These are phyloP conservation scores for Megaleporinus macrocephalus DNA, from an alignment of 2,113 vertebrate species.

Conservation along the genomic window DNA sequence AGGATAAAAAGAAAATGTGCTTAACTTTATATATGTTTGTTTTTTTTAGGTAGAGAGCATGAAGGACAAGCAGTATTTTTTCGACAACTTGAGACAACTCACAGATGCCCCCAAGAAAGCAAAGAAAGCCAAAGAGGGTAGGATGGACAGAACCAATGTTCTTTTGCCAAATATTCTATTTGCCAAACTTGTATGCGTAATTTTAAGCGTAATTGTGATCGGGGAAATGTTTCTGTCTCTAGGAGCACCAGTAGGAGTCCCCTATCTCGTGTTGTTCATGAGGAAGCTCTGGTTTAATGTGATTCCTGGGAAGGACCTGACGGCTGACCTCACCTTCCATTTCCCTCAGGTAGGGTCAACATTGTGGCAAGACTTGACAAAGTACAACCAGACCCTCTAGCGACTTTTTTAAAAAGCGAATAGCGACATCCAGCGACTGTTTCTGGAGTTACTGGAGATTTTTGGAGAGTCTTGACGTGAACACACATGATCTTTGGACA, in stretches of 20 bases:
- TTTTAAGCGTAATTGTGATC: not conserved
- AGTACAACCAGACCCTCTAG: no score
- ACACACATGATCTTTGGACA: no score
- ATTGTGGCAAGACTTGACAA: no score
- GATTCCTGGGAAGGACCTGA: constrained; percentile 84
- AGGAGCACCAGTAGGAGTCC: constrained; percentile 67
- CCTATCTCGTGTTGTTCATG: constrained; percentile 88
- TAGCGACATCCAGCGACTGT: no score
- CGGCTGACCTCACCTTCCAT: constrained; percentile 89
- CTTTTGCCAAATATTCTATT: not conserved
- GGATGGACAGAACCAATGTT: constrained; percentile 27
- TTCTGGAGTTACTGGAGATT: no score
- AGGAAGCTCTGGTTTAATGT: constrained; percentile 94
- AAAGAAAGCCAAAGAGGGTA: constrained; percentile 85
- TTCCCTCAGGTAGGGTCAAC: constrained; percentile 88
- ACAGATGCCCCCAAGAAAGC: constrained; percentile 81
- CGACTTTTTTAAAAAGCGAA: no score
- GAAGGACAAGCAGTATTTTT: constrained; percentile 90
- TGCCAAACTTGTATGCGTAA: not conserved
- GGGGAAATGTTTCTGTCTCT: not conserved
- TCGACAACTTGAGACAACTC: constrained; percentile 86
- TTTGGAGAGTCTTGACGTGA: no score
- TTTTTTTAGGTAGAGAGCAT: constrained; percentile 81
- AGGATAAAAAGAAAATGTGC: not conserved
- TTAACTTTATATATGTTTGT: not conserved